Percentiles rank a stretch among this genome's conserved stretches.
Conservation (phyloP, 2,888 invertebrate genomes). For the Agrotis exclamationis region DNA sequence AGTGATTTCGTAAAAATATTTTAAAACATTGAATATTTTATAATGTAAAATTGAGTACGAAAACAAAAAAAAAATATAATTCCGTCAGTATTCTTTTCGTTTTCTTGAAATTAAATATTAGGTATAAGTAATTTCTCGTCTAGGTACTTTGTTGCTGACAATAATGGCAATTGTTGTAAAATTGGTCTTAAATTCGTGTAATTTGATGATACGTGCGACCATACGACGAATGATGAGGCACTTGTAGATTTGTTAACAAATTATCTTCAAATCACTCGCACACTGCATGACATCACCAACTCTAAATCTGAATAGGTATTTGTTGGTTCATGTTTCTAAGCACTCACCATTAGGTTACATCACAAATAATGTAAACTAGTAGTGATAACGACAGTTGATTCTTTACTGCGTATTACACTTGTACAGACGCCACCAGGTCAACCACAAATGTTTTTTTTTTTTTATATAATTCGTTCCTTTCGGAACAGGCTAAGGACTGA, state of each 20-base stretch:
- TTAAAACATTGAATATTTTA: too few relatives aligned
- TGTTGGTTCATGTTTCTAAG: neutral
- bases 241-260: neutral
- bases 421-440: too few relatives aligned
- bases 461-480: too few relatives aligned
- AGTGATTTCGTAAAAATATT: too few relatives aligned
- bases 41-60: too few relatives aligned
- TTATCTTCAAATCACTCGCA: slow-evolving; percentile 10
- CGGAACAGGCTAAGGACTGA: too few relatives aligned
- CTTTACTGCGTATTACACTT: neutral
- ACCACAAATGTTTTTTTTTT: too few relatives aligned
- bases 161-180: neutral
- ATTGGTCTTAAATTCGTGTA: neutral
- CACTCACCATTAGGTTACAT: neutral
- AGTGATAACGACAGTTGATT: neutral
- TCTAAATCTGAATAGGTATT: slow-evolving; percentile 6
- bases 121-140: too few relatives aligned
- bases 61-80: too few relatives aligned
- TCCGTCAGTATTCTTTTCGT: too few relatives aligned
- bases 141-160: too few relatives aligned
- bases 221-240: slow-evolving; percentile 4
- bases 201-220: slow-evolving; percentile 7
- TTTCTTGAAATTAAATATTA: too few relatives aligned
- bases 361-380: neutral
- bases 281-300: slow-evolving; percentile 7